phyloP scores from a whole-genome alignment of 2,888 invertebrate species.

The Megaustenia siamemsis region DNA sequence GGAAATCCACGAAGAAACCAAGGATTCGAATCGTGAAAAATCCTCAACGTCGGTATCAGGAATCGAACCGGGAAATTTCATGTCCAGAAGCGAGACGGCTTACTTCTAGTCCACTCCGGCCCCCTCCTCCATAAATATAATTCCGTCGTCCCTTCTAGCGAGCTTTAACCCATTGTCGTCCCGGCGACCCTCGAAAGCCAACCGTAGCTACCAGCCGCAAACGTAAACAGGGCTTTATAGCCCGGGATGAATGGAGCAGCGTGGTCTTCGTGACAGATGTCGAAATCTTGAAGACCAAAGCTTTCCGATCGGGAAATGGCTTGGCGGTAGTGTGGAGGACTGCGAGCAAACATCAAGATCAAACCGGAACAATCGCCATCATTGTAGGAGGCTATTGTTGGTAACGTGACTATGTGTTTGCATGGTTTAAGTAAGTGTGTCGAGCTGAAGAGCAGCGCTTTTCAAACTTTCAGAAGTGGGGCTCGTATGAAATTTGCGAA shows the following conservation, averaged over 20 bases:
- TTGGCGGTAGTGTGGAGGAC: not conserved
- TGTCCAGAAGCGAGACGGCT: too few relatives aligned
- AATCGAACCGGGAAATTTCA: too few relatives aligned
- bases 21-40: too few relatives aligned
- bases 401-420: not conserved
- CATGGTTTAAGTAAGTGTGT: not conserved
- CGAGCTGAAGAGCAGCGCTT: too few relatives aligned
- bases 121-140: too few relatives aligned
- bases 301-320: conserved; percentile 13
- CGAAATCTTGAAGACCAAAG: not conserved
- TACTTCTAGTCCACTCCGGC: too few relatives aligned
- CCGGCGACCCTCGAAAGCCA: not conserved
- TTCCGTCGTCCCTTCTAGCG: too few relatives aligned
- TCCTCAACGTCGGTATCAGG: too few relatives aligned
- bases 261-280: not conserved
- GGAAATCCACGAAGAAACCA: too few relatives aligned
- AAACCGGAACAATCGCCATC: not conserved
- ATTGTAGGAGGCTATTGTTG: not conserved
- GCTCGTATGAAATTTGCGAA: too few relatives aligned
- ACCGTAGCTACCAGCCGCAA: not conserved
- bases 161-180: not conserved
- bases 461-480: too few relatives aligned
- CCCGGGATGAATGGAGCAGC: not conserved
- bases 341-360: not conserved
- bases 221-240: conserved; percentile 26